These are phyloP conservation scores for Magallana ariakensis DNA, from an alignment of 1,140 invertebrate species.

Conservation along the genomic window DNA sequence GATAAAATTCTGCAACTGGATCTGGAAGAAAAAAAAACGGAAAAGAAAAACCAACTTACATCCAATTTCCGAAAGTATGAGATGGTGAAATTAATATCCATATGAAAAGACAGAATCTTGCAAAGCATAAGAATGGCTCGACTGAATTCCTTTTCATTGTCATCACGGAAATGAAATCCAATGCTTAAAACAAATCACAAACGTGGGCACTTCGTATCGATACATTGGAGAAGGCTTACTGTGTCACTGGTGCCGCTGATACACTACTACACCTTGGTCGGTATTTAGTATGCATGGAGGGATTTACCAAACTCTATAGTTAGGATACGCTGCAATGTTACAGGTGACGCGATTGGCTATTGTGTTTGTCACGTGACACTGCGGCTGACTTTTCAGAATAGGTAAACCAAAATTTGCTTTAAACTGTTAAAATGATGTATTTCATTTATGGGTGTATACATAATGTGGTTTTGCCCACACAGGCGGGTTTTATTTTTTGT, in stretches of 20 bases:
- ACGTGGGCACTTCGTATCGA: background rate
- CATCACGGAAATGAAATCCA: slow-evolving; percentile 27
- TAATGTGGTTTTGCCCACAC: slow-evolving; percentile 3
- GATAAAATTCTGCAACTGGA: no score
- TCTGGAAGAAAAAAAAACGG: no score
- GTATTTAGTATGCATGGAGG: slow-evolving; percentile 28
- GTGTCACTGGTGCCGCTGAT: slow-evolving; percentile 1
- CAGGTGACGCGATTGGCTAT: slow-evolving; percentile 18
- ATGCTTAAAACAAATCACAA: slow-evolving; percentile 8
- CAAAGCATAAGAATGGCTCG: background rate
- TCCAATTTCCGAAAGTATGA: background rate
- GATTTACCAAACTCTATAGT: slow-evolving; percentile 33
- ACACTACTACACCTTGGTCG: background rate
- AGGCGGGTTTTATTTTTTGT: background rate
- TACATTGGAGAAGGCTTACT: slow-evolving; percentile 14
- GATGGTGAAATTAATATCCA: slow-evolving; percentile 12
- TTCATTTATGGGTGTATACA: background rate
- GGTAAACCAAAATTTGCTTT: background rate
- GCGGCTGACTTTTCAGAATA: background rate
- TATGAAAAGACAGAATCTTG: background rate
- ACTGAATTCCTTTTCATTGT: background rate
- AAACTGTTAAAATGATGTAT: background rate
- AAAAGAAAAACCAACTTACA: background rate
- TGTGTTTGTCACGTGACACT: background rate
- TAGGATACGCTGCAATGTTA: slow-evolving; percentile 26